Evolutionary conservation across 2,113 vertebrate species (phyloP), one percentile per base, ranked within the genome.

Genomic region (Kryptolebias marmoratus): DNA sequence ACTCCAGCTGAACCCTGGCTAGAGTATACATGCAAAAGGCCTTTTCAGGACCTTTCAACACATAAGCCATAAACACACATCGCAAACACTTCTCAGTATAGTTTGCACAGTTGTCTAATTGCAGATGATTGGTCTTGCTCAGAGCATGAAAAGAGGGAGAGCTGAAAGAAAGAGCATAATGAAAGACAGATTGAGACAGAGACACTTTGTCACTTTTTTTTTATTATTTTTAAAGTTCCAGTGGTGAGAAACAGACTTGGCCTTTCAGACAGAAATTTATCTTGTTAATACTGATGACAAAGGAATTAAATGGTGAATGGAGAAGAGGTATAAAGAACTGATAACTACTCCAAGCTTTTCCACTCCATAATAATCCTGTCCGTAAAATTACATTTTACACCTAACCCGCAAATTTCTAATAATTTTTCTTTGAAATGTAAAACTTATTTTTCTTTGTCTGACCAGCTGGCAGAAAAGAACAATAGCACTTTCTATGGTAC

Each of bases 91-190:
- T 79, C 81, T 75, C 49, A 9, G 67, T 68, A 89, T 82, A 83
- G 79, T 81, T 77, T 54, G 58, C 45, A 84, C 87, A 91, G 85
- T 88, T 91, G 73, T 83, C 88, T 93, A 88, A 93, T 90, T 91
- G 68, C 81, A 88, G 79, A 88, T 88, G 81, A 88, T 90, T 81
- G 76, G 76, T 73, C 74, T 64, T 62, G 62, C 57, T 71, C 58
- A 47, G 42, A 64, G 63, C 62, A 87, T 83, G 67, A 84, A 81
- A 71, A 47, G 65, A 44, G 44, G 68, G 49, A 28, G 32, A 39
- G 39, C 16, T 52, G 54, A 55, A 16, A 71, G 39, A 69, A 73
- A 70, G 66, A 58, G 16, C 36, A 28, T 31, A 63, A 1, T 78
- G 85, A 86, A 70, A 88, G 82, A 83, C 49, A 59, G 39, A 78